These are phyloP conservation scores for Phragmatobia fuliginosa DNA, from an alignment of 2,888 invertebrate genomes.

Conservation along the genomic window DNA sequence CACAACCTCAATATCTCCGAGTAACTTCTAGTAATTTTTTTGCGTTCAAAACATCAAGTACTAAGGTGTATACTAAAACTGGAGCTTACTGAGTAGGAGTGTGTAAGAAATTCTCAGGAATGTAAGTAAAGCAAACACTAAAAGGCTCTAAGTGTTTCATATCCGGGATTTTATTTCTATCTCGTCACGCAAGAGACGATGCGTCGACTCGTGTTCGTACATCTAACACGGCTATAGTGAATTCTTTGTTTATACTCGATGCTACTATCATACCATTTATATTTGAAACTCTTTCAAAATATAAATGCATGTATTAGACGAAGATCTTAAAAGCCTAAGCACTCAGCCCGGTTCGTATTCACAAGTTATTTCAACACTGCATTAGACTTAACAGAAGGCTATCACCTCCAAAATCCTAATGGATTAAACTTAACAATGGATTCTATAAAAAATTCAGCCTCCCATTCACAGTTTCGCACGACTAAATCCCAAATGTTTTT, in stretches of 20 bases:
- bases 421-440: conserved; percentile 29
- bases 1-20: no score
- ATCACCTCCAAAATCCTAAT: conserved; percentile 25
- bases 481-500: conserved; percentile 39
- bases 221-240: no score
- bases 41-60: conserved; percentile 5
- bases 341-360: background rate
- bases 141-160: conserved; percentile 69
- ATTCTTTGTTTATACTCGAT: no score
- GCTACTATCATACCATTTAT: no score
- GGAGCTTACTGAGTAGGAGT: conserved; percentile 20
- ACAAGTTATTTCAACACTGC: background rate
- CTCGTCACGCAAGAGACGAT: conserved; percentile 56
- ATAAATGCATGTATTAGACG: background rate
- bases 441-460: conserved; percentile 27
- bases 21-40: background rate
- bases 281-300: no score
- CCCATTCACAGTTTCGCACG: conserved; percentile 24
- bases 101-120: conserved; percentile 50
- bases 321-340: background rate
- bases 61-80: conserved; percentile 3
- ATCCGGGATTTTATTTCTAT: conserved; percentile 65
- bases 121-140: conserved; percentile 60
- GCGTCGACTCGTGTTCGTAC: conserved; percentile 22
- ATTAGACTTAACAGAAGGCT: conserved; percentile 18